Evolutionary conservation across 2,797 vertebrate species (phyloP).

Genomic region (Adrianichthys oophorus): DNA sequence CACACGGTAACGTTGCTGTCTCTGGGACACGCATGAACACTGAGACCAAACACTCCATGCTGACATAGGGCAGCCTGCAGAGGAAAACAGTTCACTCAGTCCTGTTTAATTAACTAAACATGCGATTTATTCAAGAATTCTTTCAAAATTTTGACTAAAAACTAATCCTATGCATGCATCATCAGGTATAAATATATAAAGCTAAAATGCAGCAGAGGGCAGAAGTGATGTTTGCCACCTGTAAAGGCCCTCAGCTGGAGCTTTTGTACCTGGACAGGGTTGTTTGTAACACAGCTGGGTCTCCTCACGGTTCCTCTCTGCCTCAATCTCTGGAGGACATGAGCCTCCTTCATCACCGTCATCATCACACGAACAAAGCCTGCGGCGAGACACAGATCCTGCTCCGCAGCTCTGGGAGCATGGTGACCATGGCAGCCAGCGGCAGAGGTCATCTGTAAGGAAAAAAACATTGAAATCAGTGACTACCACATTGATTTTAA

Average conservation of each 20-base stretch:
- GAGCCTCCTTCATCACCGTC: constrained; percentile 31
- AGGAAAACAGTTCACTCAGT: not conserved
- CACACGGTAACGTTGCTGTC: constrained; percentile 83
- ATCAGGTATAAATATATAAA: too few species aligned
- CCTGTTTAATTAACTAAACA: not conserved
- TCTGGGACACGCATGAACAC: constrained; percentile 82
- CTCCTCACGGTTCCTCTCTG: constrained; percentile 62
- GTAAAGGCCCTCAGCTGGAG: too few species aligned
- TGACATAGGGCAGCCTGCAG: constrained; percentile 80
- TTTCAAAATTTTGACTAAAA: not conserved
- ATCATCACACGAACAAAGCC: constrained; percentile 78
- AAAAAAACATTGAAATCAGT: not conserved
- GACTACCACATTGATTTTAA: too few species aligned
- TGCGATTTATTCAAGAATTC: not conserved
- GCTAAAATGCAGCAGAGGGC: not conserved
- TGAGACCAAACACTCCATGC: constrained; percentile 84
- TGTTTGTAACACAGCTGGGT: constrained; percentile 79
- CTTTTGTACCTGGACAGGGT: constrained; percentile 78
- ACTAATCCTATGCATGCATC: not conserved
- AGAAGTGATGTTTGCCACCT: too few species aligned
- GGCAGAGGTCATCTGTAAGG: constrained; percentile 79
- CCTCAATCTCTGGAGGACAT: constrained; percentile 68
- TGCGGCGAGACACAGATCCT: constrained; percentile 72
- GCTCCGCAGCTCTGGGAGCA: constrained; percentile 86
- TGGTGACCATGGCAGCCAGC: constrained; percentile 82